Base-by-base conservation (phyloP, 1,140 invertebrate genomes). In the Phymorhynchus buccinoides region DNA sequence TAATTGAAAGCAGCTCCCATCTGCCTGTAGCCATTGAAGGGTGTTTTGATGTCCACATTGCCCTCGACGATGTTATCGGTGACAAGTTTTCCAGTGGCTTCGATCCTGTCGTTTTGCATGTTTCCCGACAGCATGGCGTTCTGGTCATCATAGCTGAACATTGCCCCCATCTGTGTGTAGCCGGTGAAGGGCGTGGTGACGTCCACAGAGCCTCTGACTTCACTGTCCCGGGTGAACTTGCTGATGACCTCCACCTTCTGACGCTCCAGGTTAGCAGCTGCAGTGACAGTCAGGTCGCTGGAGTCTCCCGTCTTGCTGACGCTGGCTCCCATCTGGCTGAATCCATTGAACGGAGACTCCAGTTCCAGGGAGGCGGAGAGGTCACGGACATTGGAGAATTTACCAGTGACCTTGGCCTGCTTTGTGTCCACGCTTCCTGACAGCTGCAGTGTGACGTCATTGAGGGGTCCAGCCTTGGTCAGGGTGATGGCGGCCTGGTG, bases 281-380 rank as follows among this genome's bases (percentile, higher is more conserved):
- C 77, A 6, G 27, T 52, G 42, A 79, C 41, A 41, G 77, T 32
- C 77, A 79, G 27, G 37, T 79, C 77, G 37, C n/a, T 79, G 27
- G 18, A n/a, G 3, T 79, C 77, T 48, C 77, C 77, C 3, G 7
- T 32, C 41, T 52, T 30, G 27, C n/a, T 27, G 77, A 79, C 48
- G 77, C n/a, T 52, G 42, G 42, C 44, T 16, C 77, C 77, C 42
- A 79, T 2, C 77, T 79, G 77, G n/a, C 77, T 42, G 77, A 52
- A 79, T 3, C 77, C 44, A n/a, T 79, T n/a, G 27, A 79, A 79
- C 12, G 77, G 77, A 12, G 44, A 22, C n/a, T 79, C 44, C 41
- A 79, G n/a, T 56, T 79, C 44, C 77, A 79, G 42, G 32, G 77
- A 48, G 27, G 42, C 44, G 14, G n/a, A 39, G n/a, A 79, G 27